These are phyloP conservation scores for Buceros bicornis DNA, from an alignment of 2,797 vertebrate species.

Conservation along the genomic window DNA sequence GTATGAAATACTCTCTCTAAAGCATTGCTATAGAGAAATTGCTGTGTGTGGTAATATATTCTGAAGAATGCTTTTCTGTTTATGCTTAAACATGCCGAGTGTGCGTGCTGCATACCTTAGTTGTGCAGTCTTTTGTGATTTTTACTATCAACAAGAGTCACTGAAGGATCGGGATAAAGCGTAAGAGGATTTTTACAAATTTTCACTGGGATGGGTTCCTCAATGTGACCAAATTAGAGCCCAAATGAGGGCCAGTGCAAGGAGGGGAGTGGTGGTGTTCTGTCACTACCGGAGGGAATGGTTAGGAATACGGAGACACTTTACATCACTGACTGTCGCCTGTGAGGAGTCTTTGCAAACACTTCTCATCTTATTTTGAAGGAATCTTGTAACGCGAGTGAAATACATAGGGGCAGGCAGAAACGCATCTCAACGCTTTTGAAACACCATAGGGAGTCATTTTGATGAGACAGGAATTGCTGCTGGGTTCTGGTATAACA, in stretches of 20 bases:
- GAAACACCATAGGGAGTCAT: background rate
- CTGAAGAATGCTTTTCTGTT: background rate
- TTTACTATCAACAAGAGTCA: background rate
- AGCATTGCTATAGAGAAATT: background rate
- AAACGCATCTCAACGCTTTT: fast-evolving
- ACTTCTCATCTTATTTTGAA: background rate
- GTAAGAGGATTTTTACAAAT: background rate
- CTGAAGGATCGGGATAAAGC: background rate
- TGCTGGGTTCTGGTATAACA: background rate
- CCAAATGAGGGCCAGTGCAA: background rate
- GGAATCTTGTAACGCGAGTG: background rate
- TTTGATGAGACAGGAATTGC: background rate
- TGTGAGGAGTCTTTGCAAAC: background rate
- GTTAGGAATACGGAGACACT: background rate
- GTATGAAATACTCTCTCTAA: background rate
- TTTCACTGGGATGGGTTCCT: background rate
- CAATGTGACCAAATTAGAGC: background rate
- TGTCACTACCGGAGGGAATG: background rate
- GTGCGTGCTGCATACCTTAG: background rate
- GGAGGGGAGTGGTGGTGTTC: background rate
- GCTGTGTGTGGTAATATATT: background rate
- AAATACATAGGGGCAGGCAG: background rate
- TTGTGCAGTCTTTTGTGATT: background rate
- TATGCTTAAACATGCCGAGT: background rate
- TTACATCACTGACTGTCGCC: background rate